Base-by-base conservation (phyloP, 2,113 vertebrate genomes). In the Equus quagga region DNA sequence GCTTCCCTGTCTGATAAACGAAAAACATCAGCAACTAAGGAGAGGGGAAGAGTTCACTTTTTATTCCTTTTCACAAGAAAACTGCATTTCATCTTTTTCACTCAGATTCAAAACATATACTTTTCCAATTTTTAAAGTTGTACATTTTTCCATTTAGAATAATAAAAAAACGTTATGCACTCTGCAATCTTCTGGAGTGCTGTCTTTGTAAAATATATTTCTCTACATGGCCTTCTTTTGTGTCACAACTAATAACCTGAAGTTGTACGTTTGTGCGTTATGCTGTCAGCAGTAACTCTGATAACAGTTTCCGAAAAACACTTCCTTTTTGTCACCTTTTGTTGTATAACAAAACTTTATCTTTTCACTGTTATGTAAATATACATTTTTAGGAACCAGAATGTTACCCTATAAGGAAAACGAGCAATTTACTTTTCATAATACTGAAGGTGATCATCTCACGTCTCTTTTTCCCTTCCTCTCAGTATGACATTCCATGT, bases 1-100 rank as follows among this genome's bases (percentile, higher is more conserved):
- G 26, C 23, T n/a, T 87, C 33, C 7, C 51, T 60, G 12, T 36
- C 18, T 86, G 56, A 73, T 70, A 85, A 85, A 89, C 26, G 51
- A 12, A 84, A 94, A 93, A 28, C 14, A 67, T 17, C 26, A 95
- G 28, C 33, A 91, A 44, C 19, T 72, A 78, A 84, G 36, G 6
- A 69, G 92, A 65, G 26, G 3, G 24, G 4, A 80, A 58, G 28
- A 28, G 8, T 28, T 36, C 72, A 21, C 46, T 70, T 21, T 89
- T 80, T 80, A 54, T 54, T 46, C 6, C 26, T 19, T 90, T 94
- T 76, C 82, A 86, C 23, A 65, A 87, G 31, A 94, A 94, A 91
- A 67, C 2, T 54, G 41, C 54, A 62, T 67, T 82, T 62, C 72
- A 46, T 80, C 18, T 33, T 83, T 54, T 60, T 76, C 60, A 51